Conservation (phyloP, 1,140 invertebrate genomes). For the Bombus soroeensis region DNA sequence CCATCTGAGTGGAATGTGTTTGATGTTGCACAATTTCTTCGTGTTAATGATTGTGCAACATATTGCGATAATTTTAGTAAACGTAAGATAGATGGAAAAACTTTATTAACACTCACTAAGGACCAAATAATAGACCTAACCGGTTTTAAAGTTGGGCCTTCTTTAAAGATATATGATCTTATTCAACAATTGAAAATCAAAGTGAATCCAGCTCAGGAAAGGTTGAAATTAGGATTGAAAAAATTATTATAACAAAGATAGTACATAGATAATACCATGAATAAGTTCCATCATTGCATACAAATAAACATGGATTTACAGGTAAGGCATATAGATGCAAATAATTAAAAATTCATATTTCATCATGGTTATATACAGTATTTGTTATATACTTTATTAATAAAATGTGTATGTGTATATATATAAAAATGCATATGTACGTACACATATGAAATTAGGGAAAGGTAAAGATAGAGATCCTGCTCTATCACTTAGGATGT, state of each 20-base stretch:
- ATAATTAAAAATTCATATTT: constrained; percentile 27
- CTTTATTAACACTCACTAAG: constrained; percentile 91
- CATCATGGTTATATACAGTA: constrained; percentile 20
- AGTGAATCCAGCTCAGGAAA: constrained; percentile 89
- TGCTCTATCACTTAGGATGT: constrained; percentile 21
- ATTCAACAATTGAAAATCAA: constrained; percentile 94
- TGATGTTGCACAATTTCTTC: constrained; percentile 94
- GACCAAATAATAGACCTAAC: constrained; percentile 95
- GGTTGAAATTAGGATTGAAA: constrained; percentile 83
- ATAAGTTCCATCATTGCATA: constrained; percentile 69
- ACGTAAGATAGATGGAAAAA: constrained; percentile 91
- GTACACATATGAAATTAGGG: constrained; percentile 1
- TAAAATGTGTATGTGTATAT: constrained; percentile 3
- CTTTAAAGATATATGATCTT: constrained; percentile 95
- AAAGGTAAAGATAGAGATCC: constrained; percentile 10
- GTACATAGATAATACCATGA: constrained; percentile 63
- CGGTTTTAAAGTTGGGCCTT: constrained; percentile 96
- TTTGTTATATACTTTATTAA: constrained; percentile 53
- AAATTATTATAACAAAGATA: constrained; percentile 79
- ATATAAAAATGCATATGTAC: neutral
- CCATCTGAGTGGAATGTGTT: constrained; percentile 91
- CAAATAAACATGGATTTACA: constrained; percentile 76
- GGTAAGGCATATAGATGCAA: constrained; percentile 60
- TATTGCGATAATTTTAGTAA: constrained; percentile 94
- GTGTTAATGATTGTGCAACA: constrained; percentile 94